Conservation (phyloP, 2,797 vertebrate genomes). For the Decapterus maruadsi region DNA sequence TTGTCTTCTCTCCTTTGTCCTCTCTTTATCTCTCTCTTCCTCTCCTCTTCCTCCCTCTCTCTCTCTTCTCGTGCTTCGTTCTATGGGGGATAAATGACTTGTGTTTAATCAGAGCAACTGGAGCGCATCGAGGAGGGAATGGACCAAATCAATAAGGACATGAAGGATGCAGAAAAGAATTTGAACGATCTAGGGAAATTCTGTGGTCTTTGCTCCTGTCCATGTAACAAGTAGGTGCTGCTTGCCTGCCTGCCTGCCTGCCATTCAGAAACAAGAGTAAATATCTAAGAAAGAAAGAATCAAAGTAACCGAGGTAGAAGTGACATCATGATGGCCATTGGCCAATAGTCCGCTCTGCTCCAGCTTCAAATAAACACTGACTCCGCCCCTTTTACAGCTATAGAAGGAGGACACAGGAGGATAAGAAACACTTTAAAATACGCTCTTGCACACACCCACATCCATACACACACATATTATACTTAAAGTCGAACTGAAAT, state of each 20-base stretch:
- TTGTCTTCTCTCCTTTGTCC: conserved; percentile 88
- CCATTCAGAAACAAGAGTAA: conserved; percentile 70
- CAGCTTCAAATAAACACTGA: conserved; percentile 48
- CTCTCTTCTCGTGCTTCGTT: conserved; percentile 95
- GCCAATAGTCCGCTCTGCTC: conserved; percentile 77
- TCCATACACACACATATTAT: background rate
- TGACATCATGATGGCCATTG: conserved; percentile 77
- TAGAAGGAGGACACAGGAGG: conserved; percentile 61
- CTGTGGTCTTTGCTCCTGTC: conserved; percentile 99
- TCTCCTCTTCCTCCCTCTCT: conserved; percentile 64
- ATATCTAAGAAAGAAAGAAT: conserved; percentile 48
- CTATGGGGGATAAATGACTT: conserved; percentile 97
- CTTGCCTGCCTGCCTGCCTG: conserved; percentile 79
- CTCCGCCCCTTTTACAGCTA: conserved; percentile 50
- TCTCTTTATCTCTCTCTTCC: conserved; percentile 52
- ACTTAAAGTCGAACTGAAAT: conserved; percentile 53
- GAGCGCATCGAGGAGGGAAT: conserved; percentile 99
- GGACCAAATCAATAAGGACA: conserved; percentile 99
- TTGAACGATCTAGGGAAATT: conserved; percentile 99
- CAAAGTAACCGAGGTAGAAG: conserved; percentile 70
- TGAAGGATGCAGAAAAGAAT: conserved; percentile 99
- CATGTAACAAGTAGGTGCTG: conserved; percentile 99
- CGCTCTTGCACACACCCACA: conserved; percentile 57
- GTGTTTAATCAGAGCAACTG: conserved; percentile 99
- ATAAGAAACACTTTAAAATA: conserved; percentile 88